These are phyloP conservation scores for Scartelaos histophorus DNA, from an alignment of 2,113 vertebrate species.

Conservation along the genomic window DNA sequence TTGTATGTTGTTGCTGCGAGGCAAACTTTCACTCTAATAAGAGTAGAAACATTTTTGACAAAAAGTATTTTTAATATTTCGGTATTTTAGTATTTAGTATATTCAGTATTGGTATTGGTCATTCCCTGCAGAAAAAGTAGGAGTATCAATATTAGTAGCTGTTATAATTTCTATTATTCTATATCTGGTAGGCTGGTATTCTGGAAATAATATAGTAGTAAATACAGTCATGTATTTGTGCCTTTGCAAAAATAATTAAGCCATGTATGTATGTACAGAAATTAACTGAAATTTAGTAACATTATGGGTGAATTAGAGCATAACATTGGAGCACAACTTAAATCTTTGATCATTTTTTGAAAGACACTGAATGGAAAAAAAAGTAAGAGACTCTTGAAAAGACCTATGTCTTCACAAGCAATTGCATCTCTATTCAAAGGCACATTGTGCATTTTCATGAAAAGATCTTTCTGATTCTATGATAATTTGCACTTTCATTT, in stretches of 20 bases:
- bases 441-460: slow-evolving; percentile 23
- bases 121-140: too few species aligned
- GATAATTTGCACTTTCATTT: slow-evolving; percentile 23
- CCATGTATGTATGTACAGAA: too few species aligned
- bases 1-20: neutral
- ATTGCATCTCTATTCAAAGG: slow-evolving; percentile 19
- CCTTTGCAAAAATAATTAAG: too few species aligned
- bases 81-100: too few species aligned
- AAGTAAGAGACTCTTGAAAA: neutral
- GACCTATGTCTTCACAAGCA: slow-evolving; percentile 1
- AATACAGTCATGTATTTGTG: neutral
- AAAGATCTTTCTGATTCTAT: slow-evolving; percentile 15
- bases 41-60: too few species aligned
- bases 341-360: neutral
- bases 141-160: too few species aligned
- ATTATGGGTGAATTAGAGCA: neutral
- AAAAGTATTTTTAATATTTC: too few species aligned
- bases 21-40: slow-evolving; percentile 4
- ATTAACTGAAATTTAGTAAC: neutral
- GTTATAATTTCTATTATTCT: neutral
- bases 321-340: neutral
- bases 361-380: neutral
- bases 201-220: neutral
- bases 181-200: neutral
- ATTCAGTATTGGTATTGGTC: too few species aligned